These are phyloP conservation scores for Cinara cedri DNA, from an alignment of 2,888 invertebrate genomes.

Conservation along the genomic window DNA sequence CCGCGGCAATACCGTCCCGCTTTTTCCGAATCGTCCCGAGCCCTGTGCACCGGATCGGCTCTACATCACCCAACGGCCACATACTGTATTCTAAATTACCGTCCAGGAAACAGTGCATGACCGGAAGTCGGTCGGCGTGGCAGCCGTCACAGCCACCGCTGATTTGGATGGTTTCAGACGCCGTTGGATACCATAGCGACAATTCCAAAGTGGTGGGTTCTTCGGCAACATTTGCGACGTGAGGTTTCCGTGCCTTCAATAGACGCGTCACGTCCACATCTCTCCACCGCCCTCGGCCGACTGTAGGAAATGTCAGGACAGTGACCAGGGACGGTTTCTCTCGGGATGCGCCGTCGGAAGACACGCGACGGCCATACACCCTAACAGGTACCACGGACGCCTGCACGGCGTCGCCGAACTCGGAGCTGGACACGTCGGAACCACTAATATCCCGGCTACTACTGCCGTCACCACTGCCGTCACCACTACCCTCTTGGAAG, in stretches of 20 bases:
- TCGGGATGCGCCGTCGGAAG: neutral
- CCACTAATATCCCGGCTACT: no score
- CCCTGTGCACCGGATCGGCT: no score
- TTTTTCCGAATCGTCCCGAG: neutral
- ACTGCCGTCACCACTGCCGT: no score
- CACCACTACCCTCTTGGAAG: no score
- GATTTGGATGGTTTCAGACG: neutral
- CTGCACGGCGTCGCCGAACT: no score
- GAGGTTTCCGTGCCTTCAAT: constrained; percentile 57
- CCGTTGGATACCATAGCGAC: neutral
- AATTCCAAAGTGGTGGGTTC: constrained; percentile 17
- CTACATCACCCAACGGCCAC: no score
- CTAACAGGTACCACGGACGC: neutral
- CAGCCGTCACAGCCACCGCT: no score
- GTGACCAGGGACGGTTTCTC: neutral
- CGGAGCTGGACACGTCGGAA: no score
- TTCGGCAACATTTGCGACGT: constrained; percentile 47
- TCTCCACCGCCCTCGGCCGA: constrained; percentile 1
- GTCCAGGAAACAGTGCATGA: constrained; percentile 23
- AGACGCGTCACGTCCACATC: constrained; percentile 48
- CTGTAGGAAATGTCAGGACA: neutral
- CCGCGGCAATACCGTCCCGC: neutral
- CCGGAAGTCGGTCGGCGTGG: neutral
- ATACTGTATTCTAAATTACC: neutral
- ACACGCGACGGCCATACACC: neutral